Evolutionary conservation across 2,113 vertebrate genomes (phyloP).

Genomic region (Mus pahari): DNA sequence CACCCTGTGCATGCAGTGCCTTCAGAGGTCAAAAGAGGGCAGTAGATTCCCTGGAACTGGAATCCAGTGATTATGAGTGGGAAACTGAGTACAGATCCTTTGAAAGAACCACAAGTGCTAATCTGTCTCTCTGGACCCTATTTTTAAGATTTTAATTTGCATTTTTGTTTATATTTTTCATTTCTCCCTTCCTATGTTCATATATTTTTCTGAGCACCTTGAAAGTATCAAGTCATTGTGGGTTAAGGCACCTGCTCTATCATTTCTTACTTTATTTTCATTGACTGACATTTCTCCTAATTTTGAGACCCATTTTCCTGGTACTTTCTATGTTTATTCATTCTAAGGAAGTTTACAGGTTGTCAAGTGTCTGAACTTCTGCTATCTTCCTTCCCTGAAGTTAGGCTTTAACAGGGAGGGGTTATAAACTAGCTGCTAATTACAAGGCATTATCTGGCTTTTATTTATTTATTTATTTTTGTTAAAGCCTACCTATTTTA

Average conservation of each 20-base stretch:
- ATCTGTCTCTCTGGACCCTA: not conserved
- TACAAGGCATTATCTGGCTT: not conserved
- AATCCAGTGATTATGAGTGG: not conserved
- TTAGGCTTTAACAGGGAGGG: not conserved
- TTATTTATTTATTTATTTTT: not conserved
- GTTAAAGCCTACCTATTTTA: not conserved
- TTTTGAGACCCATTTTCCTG: not conserved
- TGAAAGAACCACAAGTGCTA: not conserved
- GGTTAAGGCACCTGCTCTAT: not conserved
- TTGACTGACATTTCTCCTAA: not conserved
- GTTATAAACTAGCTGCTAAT: not conserved
- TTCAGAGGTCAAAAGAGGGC: not conserved
- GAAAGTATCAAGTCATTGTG: conserved; percentile 19
- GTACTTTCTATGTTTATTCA: not conserved
- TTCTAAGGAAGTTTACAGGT: not conserved
- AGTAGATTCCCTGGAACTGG: not conserved
- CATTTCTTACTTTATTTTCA: not conserved
- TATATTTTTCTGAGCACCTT: not conserved
- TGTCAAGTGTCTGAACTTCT: not conserved
- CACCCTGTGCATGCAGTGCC: not conserved
- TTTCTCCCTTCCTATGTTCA: not conserved
- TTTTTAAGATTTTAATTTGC: not conserved
- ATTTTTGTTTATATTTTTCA: not conserved
- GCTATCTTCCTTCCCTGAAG: not conserved
- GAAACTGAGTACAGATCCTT: not conserved